Base-by-base conservation (phyloP, 2,113 vertebrate species). In the Panthera tigris region DNA sequence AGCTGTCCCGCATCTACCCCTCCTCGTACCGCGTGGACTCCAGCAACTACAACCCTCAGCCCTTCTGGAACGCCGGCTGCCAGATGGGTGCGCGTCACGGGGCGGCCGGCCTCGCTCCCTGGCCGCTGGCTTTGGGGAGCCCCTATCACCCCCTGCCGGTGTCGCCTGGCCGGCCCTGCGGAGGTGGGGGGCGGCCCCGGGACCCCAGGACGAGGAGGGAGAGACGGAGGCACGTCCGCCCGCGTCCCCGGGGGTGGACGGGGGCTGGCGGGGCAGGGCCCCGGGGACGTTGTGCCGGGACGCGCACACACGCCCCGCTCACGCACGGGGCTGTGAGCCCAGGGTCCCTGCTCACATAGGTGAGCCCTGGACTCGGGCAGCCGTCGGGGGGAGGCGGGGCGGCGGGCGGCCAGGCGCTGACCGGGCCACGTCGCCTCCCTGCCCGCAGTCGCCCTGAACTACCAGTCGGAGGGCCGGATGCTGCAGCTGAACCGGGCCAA, bases 41-140 rank as follows among this genome's bases (percentile, higher is more conserved):
- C 23, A 99, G 99, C 98, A 99, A 99, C 99, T 99, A 99, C 99
- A 99, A 99, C 98, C 99, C 99, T 0, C 99, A 99, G 98, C 99
- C 99, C 7, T 99, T 99, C 99, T 99, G 99, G 99, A 99, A 99
- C 0, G 98, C 99, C 0, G 99, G 99, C 97, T 99, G 99, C 98
- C 99, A 99, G 45, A 98, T 99, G 18, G 99, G 99, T 99, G 99
- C 88, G 98, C 55, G 50, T 1, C 0, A 18, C n/a, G 9, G 3
- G 0, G 55, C 4, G 5, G 16, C 41, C 3, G 55, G 1, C 3
- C 91, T 14, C 4, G 23, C 52, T 12, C 18, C 39, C 29, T 3
- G n/a, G 18, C 65, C n/a, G 0, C 2, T 1, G 63, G 57, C 50
- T 36, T 4, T 3, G 41, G 48, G 16, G 15, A 48, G 9, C 41